These are phyloP conservation scores for Petrocephalus schoutedeni DNA, from an alignment of 2,797 vertebrate genomes.

Conservation along the genomic window DNA sequence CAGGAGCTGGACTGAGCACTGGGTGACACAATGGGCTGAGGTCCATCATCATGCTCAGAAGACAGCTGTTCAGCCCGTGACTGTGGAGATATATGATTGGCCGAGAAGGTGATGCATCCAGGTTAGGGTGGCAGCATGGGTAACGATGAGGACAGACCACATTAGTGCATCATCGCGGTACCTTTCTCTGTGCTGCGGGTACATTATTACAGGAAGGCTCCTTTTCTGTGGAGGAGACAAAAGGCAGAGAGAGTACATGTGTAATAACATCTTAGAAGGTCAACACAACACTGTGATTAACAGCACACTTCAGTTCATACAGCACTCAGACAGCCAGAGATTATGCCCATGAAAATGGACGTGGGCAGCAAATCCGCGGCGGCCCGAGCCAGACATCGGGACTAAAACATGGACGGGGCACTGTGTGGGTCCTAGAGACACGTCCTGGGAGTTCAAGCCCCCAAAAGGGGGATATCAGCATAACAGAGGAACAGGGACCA, in stretches of 20 bases:
- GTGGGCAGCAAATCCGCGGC: background rate
- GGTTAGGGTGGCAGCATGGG: background rate
- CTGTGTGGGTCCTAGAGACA: background rate
- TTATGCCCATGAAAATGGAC: background rate
- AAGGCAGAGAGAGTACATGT: constrained; percentile 24
- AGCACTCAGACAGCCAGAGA: background rate
- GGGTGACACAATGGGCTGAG: background rate
- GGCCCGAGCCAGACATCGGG: background rate
- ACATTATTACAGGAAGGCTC: constrained; percentile 65
- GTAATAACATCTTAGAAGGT: constrained; percentile 10
- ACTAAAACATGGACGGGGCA: background rate
- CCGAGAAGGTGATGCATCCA: background rate
- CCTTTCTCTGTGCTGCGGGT: constrained; percentile 74
- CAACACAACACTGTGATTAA: background rate
- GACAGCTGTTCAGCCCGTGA: background rate
- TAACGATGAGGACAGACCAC: background rate
- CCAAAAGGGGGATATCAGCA: background rate
- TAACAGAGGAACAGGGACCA: background rate
- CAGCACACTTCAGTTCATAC: background rate
- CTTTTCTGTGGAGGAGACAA: constrained; percentile 51
- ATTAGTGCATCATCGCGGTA: constrained; percentile 33
- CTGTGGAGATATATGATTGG: background rate
- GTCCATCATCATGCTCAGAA: background rate
- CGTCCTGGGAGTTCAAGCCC: background rate
- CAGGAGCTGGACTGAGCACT: background rate